Conservation (phyloP, 2,797 vertebrate species). For the Anniella stebbinsi region DNA sequence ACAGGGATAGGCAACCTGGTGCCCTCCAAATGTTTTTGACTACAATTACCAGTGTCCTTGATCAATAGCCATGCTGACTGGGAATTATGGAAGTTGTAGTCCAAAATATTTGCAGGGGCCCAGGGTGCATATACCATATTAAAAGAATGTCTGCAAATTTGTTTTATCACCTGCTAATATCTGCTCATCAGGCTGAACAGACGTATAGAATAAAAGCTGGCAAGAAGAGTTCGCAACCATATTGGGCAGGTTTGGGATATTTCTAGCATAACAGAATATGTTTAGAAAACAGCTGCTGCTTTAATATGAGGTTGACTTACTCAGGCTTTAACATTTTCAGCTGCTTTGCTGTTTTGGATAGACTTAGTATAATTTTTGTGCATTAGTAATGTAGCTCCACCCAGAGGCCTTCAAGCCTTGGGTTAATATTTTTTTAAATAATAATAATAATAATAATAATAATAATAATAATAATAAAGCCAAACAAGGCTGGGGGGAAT, state of each 20-base stretch:
- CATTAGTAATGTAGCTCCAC: neutral
- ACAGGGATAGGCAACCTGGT: too few species aligned
- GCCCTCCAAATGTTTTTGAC: too few species aligned
- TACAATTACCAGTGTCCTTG: too few species aligned
- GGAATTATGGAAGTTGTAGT: too few species aligned
- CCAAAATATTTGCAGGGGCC: too few species aligned
- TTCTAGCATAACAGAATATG: neutral
- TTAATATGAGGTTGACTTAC: neutral
- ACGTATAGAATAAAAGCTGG: neutral
- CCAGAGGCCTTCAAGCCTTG: neutral
- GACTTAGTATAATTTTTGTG: neutral
- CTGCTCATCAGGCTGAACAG: neutral
- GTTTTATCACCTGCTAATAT: neutral
- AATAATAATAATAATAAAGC: neutral
- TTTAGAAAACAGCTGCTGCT: neutral
- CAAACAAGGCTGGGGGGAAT: neutral
- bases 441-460: too few species aligned
- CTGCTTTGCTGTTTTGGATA: neutral
- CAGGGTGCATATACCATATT: neutral
- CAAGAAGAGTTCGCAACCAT: neutral
- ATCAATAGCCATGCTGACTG: too few species aligned
- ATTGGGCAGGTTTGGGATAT: neutral
- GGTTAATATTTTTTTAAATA: neutral
- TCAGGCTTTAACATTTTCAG: neutral
- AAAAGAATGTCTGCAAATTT: neutral